Evolutionary conservation across 2,888 invertebrate species (phyloP).

Genomic region (Trilocha varians): DNA sequence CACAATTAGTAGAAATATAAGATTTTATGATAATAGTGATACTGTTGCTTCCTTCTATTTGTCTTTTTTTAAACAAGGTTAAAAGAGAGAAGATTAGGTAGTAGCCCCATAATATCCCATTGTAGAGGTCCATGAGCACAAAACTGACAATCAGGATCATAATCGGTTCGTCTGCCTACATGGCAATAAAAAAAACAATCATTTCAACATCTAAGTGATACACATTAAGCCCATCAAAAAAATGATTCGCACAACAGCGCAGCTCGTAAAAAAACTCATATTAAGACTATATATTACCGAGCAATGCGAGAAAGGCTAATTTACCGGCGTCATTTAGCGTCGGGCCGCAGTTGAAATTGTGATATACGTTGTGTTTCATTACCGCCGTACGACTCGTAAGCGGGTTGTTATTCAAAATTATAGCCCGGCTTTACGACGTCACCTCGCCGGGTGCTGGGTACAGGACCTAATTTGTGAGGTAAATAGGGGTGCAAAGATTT

Average conservation of each 20-base stretch:
- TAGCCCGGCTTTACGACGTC: slow-evolving; percentile 45
- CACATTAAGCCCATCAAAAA: background rate
- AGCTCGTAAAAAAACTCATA: background rate
- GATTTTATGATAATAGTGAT: too few relatives aligned
- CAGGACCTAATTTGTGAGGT: too few relatives aligned
- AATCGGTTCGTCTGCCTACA: too few relatives aligned
- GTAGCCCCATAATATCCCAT: too few relatives aligned
- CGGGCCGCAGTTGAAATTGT: slow-evolving; percentile 39
- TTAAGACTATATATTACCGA: background rate
- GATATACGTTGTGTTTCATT: slow-evolving; percentile 63
- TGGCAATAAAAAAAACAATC: too few relatives aligned
- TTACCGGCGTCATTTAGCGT: slow-evolving; percentile 50
- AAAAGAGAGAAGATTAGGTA: too few relatives aligned
- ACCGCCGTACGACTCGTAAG: slow-evolving; percentile 47
- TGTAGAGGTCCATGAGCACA: too few relatives aligned
- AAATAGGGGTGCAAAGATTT: too few relatives aligned
- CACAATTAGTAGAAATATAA: too few relatives aligned
- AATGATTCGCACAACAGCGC: background rate
- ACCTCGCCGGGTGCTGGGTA: slow-evolving; percentile 23
- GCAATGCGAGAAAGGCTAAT: slow-evolving; percentile 37
- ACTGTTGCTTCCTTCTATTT: too few relatives aligned
- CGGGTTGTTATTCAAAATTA: slow-evolving; percentile 58
- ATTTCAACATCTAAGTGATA: slow-evolving; percentile 11
- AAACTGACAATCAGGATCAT: too few relatives aligned
- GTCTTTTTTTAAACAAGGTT: too few relatives aligned